phyloP scores from a whole-genome alignment of 2,888 invertebrate species.

The Polydrusus pterygomalis region DNA sequence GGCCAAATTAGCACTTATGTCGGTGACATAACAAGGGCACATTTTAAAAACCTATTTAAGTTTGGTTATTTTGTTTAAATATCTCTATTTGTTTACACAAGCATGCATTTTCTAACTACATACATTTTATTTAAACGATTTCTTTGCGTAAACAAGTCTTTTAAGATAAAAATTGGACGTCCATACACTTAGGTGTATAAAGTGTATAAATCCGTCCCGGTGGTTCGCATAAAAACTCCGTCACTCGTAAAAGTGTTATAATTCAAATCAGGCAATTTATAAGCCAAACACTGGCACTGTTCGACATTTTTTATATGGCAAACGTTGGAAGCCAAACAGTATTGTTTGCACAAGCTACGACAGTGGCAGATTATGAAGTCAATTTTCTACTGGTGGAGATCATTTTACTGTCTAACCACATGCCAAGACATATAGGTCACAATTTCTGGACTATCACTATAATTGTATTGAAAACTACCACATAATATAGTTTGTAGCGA shows the following conservation, averaged over 20 bases:
- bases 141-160: slow-evolving; percentile 40
- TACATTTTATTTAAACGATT: slow-evolving; percentile 44
- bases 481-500: too few species aligned
- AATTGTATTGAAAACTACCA: too few species aligned
- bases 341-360: slow-evolving; percentile 45
- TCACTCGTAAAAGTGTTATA: slow-evolving; percentile 60
- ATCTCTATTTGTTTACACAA: not conserved
- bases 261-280: slow-evolving; percentile 65
- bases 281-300: slow-evolving; percentile 63
- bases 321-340: slow-evolving; percentile 49
- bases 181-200: slow-evolving; percentile 39
- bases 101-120: slow-evolving; percentile 36
- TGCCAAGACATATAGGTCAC: not conserved
- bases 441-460: not conserved
- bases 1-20: not conserved
- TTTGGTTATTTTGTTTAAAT: not conserved
- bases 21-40: not conserved
- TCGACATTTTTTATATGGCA: slow-evolving; percentile 57
- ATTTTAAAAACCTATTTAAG: not conserved
- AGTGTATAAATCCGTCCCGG: slow-evolving; percentile 28
- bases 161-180: slow-evolving; percentile 17
- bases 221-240: slow-evolving; percentile 10
- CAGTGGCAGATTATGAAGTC: slow-evolving; percentile 34
- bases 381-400: slow-evolving; percentile 29
- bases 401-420: slow-evolving; percentile 7